A percentile compares a stretch with the other conserved stretches of the same genome.
phyloP scores from a whole-genome alignment of 2,113 vertebrate genomes.

The Chaetorhynchus papuensis region DNA sequence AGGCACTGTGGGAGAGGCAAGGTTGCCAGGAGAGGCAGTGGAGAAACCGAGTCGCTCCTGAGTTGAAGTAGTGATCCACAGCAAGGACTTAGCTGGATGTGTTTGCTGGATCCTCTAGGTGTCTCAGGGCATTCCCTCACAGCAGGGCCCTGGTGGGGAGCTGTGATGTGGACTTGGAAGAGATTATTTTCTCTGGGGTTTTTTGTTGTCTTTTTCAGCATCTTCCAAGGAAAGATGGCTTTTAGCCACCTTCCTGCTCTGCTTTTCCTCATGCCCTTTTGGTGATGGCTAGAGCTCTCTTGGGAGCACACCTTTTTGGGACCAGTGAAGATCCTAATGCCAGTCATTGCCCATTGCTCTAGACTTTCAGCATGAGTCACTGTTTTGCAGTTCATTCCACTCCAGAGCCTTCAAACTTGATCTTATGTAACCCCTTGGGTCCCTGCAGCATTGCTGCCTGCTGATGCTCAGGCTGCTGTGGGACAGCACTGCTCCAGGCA shows the following conservation, averaged over 20 bases:
- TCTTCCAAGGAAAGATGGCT: neutral
- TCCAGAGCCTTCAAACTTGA: neutral
- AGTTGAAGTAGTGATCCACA: neutral
- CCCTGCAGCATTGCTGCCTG: neutral
- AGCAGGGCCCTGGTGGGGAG: neutral
- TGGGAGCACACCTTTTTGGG: neutral
- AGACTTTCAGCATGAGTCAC: neutral
- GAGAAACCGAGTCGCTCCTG: neutral
- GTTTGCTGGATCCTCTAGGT: neutral
- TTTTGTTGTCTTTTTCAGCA: neutral
- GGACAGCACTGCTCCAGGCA: neutral
- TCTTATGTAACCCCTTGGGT: neutral
- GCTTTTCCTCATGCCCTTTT: neutral
- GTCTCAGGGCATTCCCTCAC: neutral
- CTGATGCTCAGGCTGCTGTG: neutral
- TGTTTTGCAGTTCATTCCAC: neutral
- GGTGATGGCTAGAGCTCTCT: neutral
- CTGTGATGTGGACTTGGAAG: neutral
- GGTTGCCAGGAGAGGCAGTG: neutral
- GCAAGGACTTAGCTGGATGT: neutral
- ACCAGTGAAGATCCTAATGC: neutral
- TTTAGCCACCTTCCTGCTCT: neutral
- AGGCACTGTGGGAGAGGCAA: neutral
- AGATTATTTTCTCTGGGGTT: neutral
- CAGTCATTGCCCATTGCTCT: neutral